Percentiles rank a stretch among this genome's conserved stretches.
Conservation (phyloP, 2,888 invertebrate genomes). For the Endomychus coccineus region DNA sequence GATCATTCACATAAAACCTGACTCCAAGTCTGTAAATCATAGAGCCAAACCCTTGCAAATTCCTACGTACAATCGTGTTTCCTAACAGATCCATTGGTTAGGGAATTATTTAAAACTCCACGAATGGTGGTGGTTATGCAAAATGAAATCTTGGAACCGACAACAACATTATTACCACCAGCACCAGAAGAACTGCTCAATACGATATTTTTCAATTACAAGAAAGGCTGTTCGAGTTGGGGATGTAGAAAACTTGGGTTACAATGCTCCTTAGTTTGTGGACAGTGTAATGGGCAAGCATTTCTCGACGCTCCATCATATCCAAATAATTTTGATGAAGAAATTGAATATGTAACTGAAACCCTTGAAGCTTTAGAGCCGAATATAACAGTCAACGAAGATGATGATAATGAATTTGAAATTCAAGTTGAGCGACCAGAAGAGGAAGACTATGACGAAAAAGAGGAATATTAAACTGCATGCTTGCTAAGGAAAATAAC, state of each 20-base stretch:
- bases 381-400: not conserved
- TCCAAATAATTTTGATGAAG: conserved; percentile 4
- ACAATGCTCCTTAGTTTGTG: conserved; percentile 2
- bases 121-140: conserved; percentile 16
- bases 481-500: no score
- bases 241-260: conserved; percentile 20
- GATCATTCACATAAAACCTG: no score
- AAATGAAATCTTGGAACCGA: not conserved
- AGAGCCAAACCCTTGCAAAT: no score
- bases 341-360: conserved; percentile 2
- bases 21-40: no score
- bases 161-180: conserved; percentile 18
- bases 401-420: conserved; percentile 1
- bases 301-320: conserved; percentile 5
- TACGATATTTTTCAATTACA: conserved; percentile 18
- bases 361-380: not conserved
- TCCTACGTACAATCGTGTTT: conserved; percentile 17
- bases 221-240: conserved; percentile 22
- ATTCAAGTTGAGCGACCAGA: no score
- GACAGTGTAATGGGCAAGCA: conserved; percentile 6
- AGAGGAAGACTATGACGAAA: no score
- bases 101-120: not conserved
- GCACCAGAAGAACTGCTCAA: conserved; percentile 18
- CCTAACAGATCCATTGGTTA: conserved; percentile 1
- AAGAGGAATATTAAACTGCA: no score